Conservation (phyloP, 2,113 vertebrate species). For the Rhinoderma darwinii region DNA sequence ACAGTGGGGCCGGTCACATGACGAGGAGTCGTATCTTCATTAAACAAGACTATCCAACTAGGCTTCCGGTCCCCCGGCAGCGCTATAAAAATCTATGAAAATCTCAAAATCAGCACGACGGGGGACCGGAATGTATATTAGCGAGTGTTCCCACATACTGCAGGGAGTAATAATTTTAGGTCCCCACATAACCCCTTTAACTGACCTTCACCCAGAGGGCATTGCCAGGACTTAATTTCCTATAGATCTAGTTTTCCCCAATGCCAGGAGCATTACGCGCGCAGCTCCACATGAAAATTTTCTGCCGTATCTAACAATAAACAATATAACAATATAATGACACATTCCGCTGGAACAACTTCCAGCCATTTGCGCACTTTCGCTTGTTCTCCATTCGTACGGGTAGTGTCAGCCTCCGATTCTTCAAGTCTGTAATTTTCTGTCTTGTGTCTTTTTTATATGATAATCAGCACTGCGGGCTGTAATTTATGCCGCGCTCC, state of each 20-base stretch:
- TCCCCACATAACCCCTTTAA: too few relatives aligned
- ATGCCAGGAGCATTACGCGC: neutral
- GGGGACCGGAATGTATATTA: too few relatives aligned
- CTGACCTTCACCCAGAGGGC: neutral
- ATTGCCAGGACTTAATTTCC: neutral
- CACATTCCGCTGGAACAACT: neutral
- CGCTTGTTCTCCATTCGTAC: neutral
- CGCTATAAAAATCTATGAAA: too few relatives aligned
- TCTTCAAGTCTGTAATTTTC: slow-evolving; percentile 35
- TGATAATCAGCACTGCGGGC: slow-evolving; percentile 45
- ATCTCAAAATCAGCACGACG: too few relatives aligned
- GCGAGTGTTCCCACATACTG: too few relatives aligned
- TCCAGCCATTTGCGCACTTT: neutral
- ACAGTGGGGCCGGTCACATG: too few relatives aligned
- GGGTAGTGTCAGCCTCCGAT: neutral
- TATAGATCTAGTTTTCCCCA: neutral
- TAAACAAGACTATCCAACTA: too few relatives aligned
- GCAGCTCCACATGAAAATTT: neutral
- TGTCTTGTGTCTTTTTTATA: slow-evolving; percentile 27
- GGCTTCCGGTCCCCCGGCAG: too few relatives aligned
- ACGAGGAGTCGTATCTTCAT: too few relatives aligned
- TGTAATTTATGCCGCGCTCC: slow-evolving; percentile 10
- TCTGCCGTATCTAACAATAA: slow-evolving; percentile 1
- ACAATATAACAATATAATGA: slow-evolving; percentile 19
- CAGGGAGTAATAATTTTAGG: too few relatives aligned